phyloP scores from a whole-genome alignment of 2,113 vertebrate genomes.

The Corythoichthys intestinalis region DNA sequence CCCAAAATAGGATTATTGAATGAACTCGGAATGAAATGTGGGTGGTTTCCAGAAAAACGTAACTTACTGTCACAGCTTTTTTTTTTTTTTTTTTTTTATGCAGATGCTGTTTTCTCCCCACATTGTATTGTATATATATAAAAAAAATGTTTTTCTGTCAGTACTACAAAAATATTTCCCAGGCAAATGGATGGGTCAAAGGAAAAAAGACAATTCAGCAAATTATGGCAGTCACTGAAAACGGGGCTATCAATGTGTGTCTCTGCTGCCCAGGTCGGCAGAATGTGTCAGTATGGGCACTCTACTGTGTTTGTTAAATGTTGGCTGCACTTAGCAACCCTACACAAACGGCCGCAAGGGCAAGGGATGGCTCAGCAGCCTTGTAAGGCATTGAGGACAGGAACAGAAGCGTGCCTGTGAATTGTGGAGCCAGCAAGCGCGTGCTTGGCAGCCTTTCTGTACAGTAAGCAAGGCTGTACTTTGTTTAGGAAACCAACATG shows the following conservation, averaged over 20 bases:
- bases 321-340: conserved; percentile 62
- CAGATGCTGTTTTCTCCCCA: no score
- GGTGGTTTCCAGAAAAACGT: no score
- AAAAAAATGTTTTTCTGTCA: background rate
- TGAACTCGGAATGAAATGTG: no score
- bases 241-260: conserved; percentile 12
- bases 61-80: no score
- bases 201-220: background rate
- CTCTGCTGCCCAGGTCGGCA: conserved; percentile 35
- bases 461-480: conserved; percentile 29
- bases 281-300: conserved; percentile 36
- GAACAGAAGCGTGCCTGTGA: conserved; percentile 22
- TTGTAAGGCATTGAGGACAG: conserved; percentile 59
- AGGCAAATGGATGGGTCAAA: background rate
- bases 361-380: conserved; percentile 40
- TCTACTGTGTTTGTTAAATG: conserved; percentile 60
- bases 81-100: no score
- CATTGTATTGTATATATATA: no score
- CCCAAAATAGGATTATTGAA: no score
- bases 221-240: conserved; percentile 24
- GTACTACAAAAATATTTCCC: background rate
- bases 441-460: conserved; percentile 42
- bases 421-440: conserved; percentile 35
- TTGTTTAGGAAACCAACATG: conserved; percentile 3
- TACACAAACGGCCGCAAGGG: conserved; percentile 34